Base-by-base conservation (phyloP, 1,140 invertebrate species). In the Mizuhopecten yessoensis region DNA sequence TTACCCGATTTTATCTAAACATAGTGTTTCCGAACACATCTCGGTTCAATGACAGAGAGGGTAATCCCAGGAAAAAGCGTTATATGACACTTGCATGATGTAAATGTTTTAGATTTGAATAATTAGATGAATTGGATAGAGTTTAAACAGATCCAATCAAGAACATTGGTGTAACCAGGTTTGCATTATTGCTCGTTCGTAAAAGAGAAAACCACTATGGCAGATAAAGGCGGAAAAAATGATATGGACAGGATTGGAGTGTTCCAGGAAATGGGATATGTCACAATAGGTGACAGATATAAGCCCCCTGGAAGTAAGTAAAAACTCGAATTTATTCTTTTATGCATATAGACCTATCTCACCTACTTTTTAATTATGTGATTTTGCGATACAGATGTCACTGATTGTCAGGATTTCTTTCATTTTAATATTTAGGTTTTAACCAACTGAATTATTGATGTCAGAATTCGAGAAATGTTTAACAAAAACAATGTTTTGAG, bases 221-320 rank as follows among this genome's bases (percentile, higher is more conserved):
- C 92, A 39, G 95, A 98, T 96, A 97, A 98, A 95, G 98, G 98
- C 0, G 94, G 94, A 45, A 96, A 96, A 93, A 94, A 90, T 86
- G 96, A 97, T 94, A 96, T 97, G 96, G 96, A 97, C 87, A 93
- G 96, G 91, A 92, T 97, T 75, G 96, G 96, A 86, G 75, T 96
- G 33, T 97, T 97, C 92, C 94, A 96, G 90, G 96, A 97, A 90
- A 96, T 96, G 96, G 91, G 91, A 88, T 97, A 96, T 92, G 91
- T 95, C 20, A 96, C 96, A 34, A 95, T 96, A 42, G 95, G 95
- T 93, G 96, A 96, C 87, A 93, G 93, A 89, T 75, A 75, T 75
- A 75, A 75, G n/a, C 57, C 57, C 29, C 57, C 57, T 75, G 57
- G 57, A 75, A 75, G 57, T 75, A 75, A 75, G 57, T 45, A 39